Evolutionary conservation across 2,888 invertebrate species (phyloP).

Genomic region (Drosophila subquinaria): DNA sequence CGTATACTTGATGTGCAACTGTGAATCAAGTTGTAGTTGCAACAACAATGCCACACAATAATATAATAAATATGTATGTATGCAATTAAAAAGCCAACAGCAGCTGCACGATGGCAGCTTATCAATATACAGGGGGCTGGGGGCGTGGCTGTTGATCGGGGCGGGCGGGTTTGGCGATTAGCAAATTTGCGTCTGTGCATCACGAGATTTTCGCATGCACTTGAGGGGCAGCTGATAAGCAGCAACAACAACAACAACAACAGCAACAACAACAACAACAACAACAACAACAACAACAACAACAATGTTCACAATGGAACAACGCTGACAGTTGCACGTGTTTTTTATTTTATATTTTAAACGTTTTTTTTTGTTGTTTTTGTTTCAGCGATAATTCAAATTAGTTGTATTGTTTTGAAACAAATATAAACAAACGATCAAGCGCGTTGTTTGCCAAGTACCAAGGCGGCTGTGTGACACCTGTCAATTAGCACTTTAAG

Average conservation of each 20-base stretch:
- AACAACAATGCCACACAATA: background rate
- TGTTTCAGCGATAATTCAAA: slow-evolving; percentile 16
- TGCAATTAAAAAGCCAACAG: background rate
- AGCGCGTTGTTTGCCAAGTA: slow-evolving; percentile 2
- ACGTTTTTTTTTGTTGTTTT: background rate
- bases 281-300: background rate
- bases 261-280: background rate
- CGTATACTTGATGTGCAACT: slow-evolving; percentile 39
- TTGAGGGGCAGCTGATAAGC: slow-evolving; percentile 28
- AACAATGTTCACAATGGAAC: background rate
- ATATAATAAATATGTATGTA: background rate
- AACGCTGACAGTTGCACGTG: slow-evolving; percentile 8
- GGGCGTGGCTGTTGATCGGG: background rate
- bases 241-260: background rate
- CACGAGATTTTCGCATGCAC: slow-evolving; percentile 53
- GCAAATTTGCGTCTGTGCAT: slow-evolving; percentile 21
- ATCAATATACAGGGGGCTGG: slow-evolving; percentile 24
- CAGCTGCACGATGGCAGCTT: slow-evolving; percentile 24
- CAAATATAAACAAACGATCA: slow-evolving; percentile 22
- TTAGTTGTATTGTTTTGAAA: slow-evolving; percentile 41
- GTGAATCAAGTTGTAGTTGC: slow-evolving; percentile 4
- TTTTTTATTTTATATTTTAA: background rate
- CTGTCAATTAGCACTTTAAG: slow-evolving; percentile 39
- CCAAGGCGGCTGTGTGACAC: slow-evolving; percentile 14
- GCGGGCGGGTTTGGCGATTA: background rate